These are phyloP conservation scores for Disparrhopalites patrizii DNA, from an alignment of 2,888 invertebrate genomes.

Conservation along the genomic window DNA sequence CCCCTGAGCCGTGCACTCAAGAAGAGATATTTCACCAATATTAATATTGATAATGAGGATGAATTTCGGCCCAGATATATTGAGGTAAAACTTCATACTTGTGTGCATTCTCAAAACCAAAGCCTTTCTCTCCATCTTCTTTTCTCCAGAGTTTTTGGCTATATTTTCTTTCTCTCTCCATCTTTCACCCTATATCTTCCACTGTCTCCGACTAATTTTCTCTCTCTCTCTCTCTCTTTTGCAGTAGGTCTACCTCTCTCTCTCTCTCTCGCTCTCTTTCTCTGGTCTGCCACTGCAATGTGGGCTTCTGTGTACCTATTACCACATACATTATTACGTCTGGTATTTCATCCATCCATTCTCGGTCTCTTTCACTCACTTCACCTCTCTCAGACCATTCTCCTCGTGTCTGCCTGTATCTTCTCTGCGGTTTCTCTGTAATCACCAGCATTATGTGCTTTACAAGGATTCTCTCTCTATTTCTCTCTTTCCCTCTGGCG, in stretches of 20 bases:
- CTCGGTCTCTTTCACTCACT: neutral
- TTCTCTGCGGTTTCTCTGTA: neutral
- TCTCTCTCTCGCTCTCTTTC: constrained; percentile 1
- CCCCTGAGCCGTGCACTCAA: constrained; percentile 48
- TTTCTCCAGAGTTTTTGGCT: no score
- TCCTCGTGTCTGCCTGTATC: no score
- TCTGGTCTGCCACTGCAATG: neutral
- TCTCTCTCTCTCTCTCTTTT: neutral
- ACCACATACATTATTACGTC: neutral
- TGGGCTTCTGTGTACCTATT: neutral
- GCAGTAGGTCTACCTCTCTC: neutral
- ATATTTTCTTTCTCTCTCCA: neutral
- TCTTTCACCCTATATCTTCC: neutral
- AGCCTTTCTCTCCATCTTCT: no score
- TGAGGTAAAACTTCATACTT: constrained; percentile 39
- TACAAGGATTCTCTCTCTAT: neutral
- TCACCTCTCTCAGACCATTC: neutral
- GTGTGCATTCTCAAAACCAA: neutral
- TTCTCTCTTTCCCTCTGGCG: neutral
- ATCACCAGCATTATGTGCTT: neutral
- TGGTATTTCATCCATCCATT: constrained; percentile 4
- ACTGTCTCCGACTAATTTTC: neutral
- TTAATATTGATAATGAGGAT: constrained; percentile 49
- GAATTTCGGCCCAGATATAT: constrained; percentile 49
- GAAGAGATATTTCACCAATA: constrained; percentile 49